Conservation (phyloP, 2,113 vertebrate species). For the Xiphophorus hellerii region DNA sequence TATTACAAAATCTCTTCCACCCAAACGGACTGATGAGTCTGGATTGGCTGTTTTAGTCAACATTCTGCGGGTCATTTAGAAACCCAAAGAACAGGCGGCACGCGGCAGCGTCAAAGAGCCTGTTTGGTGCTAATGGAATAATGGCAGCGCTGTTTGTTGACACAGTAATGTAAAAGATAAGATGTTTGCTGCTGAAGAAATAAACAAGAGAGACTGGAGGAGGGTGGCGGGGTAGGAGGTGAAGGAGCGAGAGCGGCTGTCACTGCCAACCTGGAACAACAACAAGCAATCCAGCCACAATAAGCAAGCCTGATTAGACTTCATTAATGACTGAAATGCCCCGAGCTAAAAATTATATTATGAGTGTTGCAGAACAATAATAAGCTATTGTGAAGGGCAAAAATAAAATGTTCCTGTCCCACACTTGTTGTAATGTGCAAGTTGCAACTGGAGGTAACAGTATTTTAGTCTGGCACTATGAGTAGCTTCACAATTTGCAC, state of each 20-base stretch:
- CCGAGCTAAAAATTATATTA: conserved; percentile 45
- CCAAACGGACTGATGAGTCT: conserved; percentile 35
- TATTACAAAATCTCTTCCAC: conserved; percentile 53
- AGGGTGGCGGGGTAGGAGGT: conserved; percentile 24
- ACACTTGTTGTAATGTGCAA: background rate
- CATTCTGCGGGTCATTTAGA: conserved; percentile 60
- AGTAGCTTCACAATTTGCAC: too few relatives aligned
- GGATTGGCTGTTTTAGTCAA: conserved; percentile 54
- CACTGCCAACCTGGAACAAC: conserved; percentile 39
- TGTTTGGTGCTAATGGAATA: conserved; percentile 51
- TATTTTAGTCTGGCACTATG: background rate
- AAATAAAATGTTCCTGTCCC: conserved; percentile 19
- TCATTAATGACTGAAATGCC: conserved; percentile 56
- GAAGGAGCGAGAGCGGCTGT: conserved; percentile 10
- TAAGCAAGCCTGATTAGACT: conserved; percentile 45
- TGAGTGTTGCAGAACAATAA: conserved; percentile 55
- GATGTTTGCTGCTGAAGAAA: conserved; percentile 55
- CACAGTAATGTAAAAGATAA: conserved; percentile 53
- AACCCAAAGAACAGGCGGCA: conserved; percentile 55
- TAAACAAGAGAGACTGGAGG: conserved; percentile 51
- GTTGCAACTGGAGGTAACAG: background rate
- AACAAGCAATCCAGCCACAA: conserved; percentile 46
- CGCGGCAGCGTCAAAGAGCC: conserved; percentile 30
- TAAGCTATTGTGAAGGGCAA: conserved; percentile 34
- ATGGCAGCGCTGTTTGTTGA: conserved; percentile 44